These are phyloP conservation scores for Scaptomyza polygonia DNA, from an alignment of 2,888 invertebrate genomes.

Conservation along the genomic window DNA sequence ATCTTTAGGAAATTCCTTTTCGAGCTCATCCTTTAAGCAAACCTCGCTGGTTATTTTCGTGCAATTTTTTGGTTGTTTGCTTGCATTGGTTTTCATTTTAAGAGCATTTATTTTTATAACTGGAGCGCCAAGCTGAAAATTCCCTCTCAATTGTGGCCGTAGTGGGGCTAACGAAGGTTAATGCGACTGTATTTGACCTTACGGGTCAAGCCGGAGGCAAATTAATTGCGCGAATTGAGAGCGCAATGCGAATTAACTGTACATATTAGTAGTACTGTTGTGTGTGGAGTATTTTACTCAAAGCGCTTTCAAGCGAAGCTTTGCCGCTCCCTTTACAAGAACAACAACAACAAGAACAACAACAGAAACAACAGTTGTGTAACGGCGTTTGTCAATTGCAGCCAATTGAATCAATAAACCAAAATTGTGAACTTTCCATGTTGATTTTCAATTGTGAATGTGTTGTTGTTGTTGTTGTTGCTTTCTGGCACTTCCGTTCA, in stretches of 20 bases:
- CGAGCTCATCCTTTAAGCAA: constrained; percentile 2
- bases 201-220: constrained; percentile 78
- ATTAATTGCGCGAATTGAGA: constrained; percentile 73
- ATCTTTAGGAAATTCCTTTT: background rate
- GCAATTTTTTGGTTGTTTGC: constrained; percentile 7
- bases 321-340: constrained; percentile 44
- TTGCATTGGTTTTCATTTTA: constrained; percentile 21
- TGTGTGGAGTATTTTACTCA: constrained; percentile 1
- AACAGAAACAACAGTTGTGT: constrained; percentile 1
- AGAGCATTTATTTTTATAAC: constrained; percentile 35
- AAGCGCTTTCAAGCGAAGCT: constrained; percentile 18
- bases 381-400: constrained; percentile 56
- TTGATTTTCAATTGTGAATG: constrained; percentile 54
- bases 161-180: constrained; percentile 83
- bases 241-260: constrained; percentile 27
- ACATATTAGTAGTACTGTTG: constrained; percentile 1
- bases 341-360: constrained; percentile 43
- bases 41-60: constrained; percentile 14
- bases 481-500: constrained; percentile 57
- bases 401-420: constrained; percentile 75
- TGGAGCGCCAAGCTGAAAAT: constrained; percentile 28
- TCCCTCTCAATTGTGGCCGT: constrained; percentile 61
- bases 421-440: constrained; percentile 45
- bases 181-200: constrained; percentile 81
- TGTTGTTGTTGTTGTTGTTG: constrained; percentile 10